Base-by-base conservation (phyloP, 2,113 vertebrate species). In the Neolamprologus falcicula region DNA sequence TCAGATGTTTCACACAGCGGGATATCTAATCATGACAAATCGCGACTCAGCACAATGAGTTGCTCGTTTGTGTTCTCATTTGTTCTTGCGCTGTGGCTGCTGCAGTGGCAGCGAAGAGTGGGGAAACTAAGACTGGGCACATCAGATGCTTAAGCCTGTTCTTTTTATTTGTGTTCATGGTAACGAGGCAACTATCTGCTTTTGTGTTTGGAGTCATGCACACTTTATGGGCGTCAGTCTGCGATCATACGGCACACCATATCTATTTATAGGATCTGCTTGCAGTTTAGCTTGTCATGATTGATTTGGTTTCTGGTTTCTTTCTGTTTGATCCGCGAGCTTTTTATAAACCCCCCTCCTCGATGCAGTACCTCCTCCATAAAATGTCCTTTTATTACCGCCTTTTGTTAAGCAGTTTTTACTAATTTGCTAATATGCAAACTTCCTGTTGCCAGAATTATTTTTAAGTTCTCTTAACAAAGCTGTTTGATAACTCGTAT, bases 11-110 rank as follows among this genome's bases (percentile, higher is more conserved):
- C 71, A 14, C 81, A 16, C 80, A 37, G 80, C 7, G 2, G 50
- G 68, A 16, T 13, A 37, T 85, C 71, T 86, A 82, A 89, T 94
- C 90, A 53, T 83, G 80, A 86, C 84, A 47, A 85, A 90, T 86
- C 14, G 28, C 40, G 35, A 80, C 21, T 53, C 84, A 1, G 76
- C 35, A n/a, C 63, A 68, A 84, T 21, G 37, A 90, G 13, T 17
- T 54, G 26, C 90, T 92, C 35, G n/a, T 80, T 90, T 81, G 80
- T 7, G 19, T 87, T 84, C 63, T 84, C 83, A 50, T 89, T 80
- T 83, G 63, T 87, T 66, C 12, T 5, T 9, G 63, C 3, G 52
- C 24, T 42, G 28, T 12, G 71, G 42, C 26, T 78, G 71, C 71
- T 31, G 21, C 68, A 47, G 68, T 47, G 68, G 45, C 45, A 78